These are phyloP conservation scores for Acrobasis repandana DNA, from an alignment of 2,888 invertebrate genomes.

Conservation along the genomic window DNA sequence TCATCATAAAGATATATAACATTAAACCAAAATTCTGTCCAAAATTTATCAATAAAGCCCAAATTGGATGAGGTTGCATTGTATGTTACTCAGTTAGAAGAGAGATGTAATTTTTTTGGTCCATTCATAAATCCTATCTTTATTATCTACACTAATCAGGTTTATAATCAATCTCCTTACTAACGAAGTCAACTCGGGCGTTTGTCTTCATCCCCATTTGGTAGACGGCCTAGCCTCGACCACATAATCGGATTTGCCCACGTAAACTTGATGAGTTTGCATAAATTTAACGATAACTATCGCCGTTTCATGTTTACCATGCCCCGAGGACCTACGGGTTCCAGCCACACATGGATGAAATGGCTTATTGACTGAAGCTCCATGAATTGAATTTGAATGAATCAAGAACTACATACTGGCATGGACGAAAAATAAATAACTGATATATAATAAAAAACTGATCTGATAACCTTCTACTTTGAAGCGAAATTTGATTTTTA, in stretches of 20 bases:
- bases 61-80: no score
- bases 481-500: no score
- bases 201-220: constrained; percentile 43
- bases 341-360: neutral
- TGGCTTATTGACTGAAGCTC: neutral
- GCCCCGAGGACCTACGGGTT: constrained; percentile 21
- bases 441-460: no score
- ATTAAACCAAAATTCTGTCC: no score
- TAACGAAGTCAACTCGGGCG: constrained; percentile 47
- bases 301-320: constrained; percentile 31
- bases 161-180: neutral
- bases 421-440: no score
- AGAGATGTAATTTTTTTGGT: no score
- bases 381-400: no score
- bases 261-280: constrained; percentile 61
- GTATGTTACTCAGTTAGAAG: no score
- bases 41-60: no score
- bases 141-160: neutral
- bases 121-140: neutral
- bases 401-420: no score
- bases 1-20: no score
- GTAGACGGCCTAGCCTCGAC: constrained; percentile 40
- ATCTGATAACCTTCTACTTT: no score
- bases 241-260: constrained; percentile 58
- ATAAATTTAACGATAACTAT: constrained; percentile 51